Base-by-base conservation (phyloP, 30 jellyfish, hydroid and myxozoan species). In the Cassiopea andromeda region DNA sequence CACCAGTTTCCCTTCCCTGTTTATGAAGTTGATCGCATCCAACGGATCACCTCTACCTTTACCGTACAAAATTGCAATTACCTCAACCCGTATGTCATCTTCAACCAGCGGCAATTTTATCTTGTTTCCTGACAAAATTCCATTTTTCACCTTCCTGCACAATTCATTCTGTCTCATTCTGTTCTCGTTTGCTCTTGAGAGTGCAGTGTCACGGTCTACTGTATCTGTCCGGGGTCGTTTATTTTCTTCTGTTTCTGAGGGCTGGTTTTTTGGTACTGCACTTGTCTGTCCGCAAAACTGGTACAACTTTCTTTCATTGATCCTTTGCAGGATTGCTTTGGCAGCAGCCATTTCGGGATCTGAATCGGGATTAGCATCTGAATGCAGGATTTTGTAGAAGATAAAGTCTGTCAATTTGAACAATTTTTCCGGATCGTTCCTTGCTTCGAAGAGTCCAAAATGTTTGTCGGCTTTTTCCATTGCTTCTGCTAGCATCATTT, bases 401-500 rank as follows among this genome's bases (percentile, higher is more conserved):
- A 85, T 54, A 87, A 47, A 16, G 48, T 85, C 93, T 6, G 87
- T 18, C 7, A 85, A 85, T 8, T 7, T 1, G 16, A 74, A n/a
- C 66, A 85, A 75, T 74, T 7, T 48, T 4, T 38, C 46, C 3
- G 87, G 93, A 46, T 85, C 87, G n/a, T 73, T 27, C 9, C 48
- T 45, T 13, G 93, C 93, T 7, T 57, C 46, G 10, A 38, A 74
- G 46, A 85, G 17, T 3, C 74, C 60, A 69, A 85, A 85, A 15
- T 27, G 67, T 44, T 5, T 15, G 46, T 74, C 87, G 4, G 93
- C 93, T 9, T 58, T 47, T 14, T 54, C 60, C 48, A 85, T 45
- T 6, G 96, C 96, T 50, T 89, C 91, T 27, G 91, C 91, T 0
- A 89, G 19, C 96, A 89, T 89, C 86, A 80, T 74, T 60, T 89